Evolutionary conservation across 2,888 invertebrate genomes (phyloP).

Genomic region (Amphipoea lucens): DNA sequence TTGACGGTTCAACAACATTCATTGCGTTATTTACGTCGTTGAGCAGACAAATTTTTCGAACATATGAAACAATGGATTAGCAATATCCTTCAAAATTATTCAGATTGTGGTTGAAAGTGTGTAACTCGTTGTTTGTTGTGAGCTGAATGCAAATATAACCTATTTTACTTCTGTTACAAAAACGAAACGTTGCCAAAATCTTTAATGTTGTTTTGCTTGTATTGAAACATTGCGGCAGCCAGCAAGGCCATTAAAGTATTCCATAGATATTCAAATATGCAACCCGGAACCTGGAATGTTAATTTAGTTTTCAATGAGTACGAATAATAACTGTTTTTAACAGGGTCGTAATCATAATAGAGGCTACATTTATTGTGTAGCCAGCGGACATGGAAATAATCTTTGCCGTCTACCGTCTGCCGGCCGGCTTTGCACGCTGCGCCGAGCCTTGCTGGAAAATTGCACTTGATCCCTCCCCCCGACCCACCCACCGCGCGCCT

Average conservation of each 20-base stretch:
- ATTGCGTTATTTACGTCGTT: not conserved
- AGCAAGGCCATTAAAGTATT: slow-evolving; percentile 22
- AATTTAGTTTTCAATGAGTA: slow-evolving; percentile 53
- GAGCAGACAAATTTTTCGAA: not conserved
- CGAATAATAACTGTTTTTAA: slow-evolving; percentile 45
- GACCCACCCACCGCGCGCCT: slow-evolving; percentile 64
- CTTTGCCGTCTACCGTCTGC: slow-evolving; percentile 65
- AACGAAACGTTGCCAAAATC: slow-evolving; percentile 26
- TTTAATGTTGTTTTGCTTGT: slow-evolving; percentile 15
- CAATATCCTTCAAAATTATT: not conserved
- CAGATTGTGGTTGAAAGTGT: not conserved
- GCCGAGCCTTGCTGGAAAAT: slow-evolving; percentile 79
- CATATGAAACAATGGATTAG: not conserved
- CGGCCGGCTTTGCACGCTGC: slow-evolving; percentile 66
- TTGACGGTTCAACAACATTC: not conserved
- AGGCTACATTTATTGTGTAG: slow-evolving; percentile 50
- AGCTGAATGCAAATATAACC: slow-evolving; percentile 22
- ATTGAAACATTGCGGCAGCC: slow-evolving; percentile 9
- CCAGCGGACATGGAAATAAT: slow-evolving; percentile 69
- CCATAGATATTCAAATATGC: slow-evolving; percentile 24
- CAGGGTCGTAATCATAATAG: slow-evolving; percentile 44
- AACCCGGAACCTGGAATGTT: slow-evolving; percentile 29
- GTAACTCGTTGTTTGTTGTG: slow-evolving; percentile 9
- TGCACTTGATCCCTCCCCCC: slow-evolving; percentile 81
- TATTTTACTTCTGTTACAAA: slow-evolving; percentile 28